Base-by-base conservation (phyloP, 2,797 vertebrate genomes). In the Mormyrops attenuatus region DNA sequence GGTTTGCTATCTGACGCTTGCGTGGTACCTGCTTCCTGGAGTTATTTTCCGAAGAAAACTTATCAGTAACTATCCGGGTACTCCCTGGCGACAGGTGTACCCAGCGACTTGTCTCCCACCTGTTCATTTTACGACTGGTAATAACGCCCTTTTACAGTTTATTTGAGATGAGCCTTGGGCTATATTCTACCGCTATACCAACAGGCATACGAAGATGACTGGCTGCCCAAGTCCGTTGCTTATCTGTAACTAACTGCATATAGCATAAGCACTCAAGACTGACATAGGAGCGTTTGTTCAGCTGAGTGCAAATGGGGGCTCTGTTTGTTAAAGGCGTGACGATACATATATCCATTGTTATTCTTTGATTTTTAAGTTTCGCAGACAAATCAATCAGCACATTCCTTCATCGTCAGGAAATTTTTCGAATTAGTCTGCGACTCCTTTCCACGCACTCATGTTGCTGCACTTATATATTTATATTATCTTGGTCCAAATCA, bases 41-140 rank as follows among this genome's bases (percentile, higher is more conserved):
- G n/a, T 34, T 47, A 15, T 26, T 77, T 82, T 34, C 41, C 34
- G n/a, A 34, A 30, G 41, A n/a, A 38, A n/a, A n/a, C 86, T 89
- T 90, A 90, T 89, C 87, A 66, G 69, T 73, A 52, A 94, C 94
- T 94, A 92, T 91, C 91, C 69, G 80, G 89, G 88, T 91, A 92
- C 90, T 89, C 89, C 89, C 89, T 11, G 90, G 30, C 90, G 93
- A 93, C 95, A 96, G 96, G 96, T 96, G 96, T 93, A 94, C 92
- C 93, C 90, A 90, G 85, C 26, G 84, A 80, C 94, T 90, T 90
- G 94, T 91, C 94, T 95, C 92, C 94, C 96, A 97, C 95, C 96
- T 97, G 96, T 94, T 95, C 92, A 4, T 95, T 97, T 97, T 97
- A 97, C 95, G 94, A 92, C 94, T 88, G 94, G 93, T 95, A 94